Evolutionary conservation across 2,113 vertebrate genomes (phyloP).

Genomic region (Motacilla tschutschensis): DNA sequence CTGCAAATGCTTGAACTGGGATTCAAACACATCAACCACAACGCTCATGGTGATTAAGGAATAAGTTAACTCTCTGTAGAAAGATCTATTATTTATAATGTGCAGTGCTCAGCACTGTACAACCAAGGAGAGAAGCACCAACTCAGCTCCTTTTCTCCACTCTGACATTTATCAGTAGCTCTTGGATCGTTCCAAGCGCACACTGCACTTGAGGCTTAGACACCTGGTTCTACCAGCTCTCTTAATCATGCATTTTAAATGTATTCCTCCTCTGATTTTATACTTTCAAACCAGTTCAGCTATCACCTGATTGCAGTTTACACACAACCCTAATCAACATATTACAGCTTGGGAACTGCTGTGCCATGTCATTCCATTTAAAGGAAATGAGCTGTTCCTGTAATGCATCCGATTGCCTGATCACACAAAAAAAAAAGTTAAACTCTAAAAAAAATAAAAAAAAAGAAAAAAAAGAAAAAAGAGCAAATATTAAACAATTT

Average conservation of each 20-base stretch:
- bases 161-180: not conserved
- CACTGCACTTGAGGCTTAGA: not conserved
- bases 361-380: constrained; percentile 15
- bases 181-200: not conserved
- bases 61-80: constrained; percentile 29
- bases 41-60: constrained; percentile 26
- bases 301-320: constrained; percentile 48
- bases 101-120: constrained; percentile 1
- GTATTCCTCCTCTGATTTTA: constrained; percentile 32
- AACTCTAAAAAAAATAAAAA: not conserved
- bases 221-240: constrained; percentile 39
- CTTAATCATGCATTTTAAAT: constrained; percentile 36
- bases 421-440: not conserved
- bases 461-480: too few species aligned
- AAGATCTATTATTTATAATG: constrained; percentile 15
- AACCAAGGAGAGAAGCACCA: not conserved
- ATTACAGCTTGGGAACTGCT: constrained; percentile 43
- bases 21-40: not conserved
- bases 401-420: not conserved
- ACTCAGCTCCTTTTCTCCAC: not conserved
- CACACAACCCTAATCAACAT: constrained; percentile 22
- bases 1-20: constrained; percentile 40
- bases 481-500: not conserved
- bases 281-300: constrained; percentile 46
- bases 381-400: constrained; percentile 12